Evolutionary conservation across 2,113 vertebrate species (phyloP).

Genomic region (Todiramphus chloris): DNA sequence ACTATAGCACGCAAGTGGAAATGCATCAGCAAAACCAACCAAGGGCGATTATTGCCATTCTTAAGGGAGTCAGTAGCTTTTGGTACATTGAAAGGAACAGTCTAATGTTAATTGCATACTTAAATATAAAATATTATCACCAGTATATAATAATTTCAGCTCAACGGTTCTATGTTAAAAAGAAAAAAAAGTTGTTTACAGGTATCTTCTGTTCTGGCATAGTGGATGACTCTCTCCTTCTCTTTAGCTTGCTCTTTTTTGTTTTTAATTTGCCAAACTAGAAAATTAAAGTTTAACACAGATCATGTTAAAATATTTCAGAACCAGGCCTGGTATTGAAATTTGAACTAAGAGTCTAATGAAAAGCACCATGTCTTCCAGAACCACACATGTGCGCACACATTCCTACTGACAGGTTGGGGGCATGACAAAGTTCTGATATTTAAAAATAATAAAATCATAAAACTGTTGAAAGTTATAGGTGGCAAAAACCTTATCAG

Average conservation of each 20-base stretch:
- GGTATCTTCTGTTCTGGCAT: background rate
- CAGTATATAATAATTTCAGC: background rate
- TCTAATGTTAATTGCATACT: background rate
- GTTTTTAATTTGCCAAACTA: background rate
- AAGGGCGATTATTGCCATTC: background rate
- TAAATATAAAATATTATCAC: background rate
- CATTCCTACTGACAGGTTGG: background rate
- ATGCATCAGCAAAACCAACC: background rate
- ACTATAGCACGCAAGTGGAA: background rate
- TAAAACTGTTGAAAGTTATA: background rate
- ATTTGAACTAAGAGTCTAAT: background rate
- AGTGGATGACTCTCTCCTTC: background rate
- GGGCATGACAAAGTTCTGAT: background rate
- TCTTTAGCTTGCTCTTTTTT: background rate
- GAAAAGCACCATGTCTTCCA: background rate
- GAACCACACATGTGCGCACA: background rate
- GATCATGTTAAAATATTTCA: background rate
- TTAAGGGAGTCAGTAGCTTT: background rate
- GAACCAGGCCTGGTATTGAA: background rate
- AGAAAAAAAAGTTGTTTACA: accelerated
- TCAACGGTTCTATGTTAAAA: background rate
- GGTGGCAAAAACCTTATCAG: background rate
- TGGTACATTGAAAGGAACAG: background rate
- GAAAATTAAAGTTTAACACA: background rate
- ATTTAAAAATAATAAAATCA: background rate